Evolutionary conservation across 2,797 vertebrate species (phyloP), one percentile per base, ranked within the genome.

Genomic region (Pyrocephalus nanus): DNA sequence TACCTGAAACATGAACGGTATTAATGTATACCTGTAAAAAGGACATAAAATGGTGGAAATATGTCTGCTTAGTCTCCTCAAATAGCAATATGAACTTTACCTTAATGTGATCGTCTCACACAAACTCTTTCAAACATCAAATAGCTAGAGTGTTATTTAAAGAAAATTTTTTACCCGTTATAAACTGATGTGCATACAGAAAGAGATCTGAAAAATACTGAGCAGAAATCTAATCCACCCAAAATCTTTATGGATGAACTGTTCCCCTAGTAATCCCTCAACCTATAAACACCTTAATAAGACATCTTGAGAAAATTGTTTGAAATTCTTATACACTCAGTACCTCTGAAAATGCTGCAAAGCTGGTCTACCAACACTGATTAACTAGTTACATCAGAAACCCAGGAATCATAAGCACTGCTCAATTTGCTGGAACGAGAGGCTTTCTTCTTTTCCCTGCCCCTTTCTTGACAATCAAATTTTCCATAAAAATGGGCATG

Each of bases 401-500:
- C 22, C 0, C 1, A 34, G 65, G 79, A 93, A 66, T 69, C 86
- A 71, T 32, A 75, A 93, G 86, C 43, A 30, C 32, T 12, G 65
- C 34, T 96, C 43, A 69, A 5, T 84, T 86, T 73, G 87, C 61
- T 86, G 71, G 71, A 94, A 62, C 1, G 2, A 75, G 48, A 80
- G 16, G 32, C 73, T 95, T 95, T 87, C 75, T 89, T 96, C 86
- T 85, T 95, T 96, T 95, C 77, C 36, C 61, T 92, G 73, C 61
- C n/a, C 76, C 76, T 95, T 69, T 61, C 67, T 13, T 45, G 40
- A 93, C 62, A 92, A 94, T 92, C 76, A 92, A 29, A 78, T 93
- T 95, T 95, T 95, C 91, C 89, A 60, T 57, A 86, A 51, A 78
- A 96, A 94, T 92, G 91, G 92, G 71, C 81, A 83, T 13, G 26